Percentiles rank a stretch among this genome's conserved stretches.
These are phyloP conservation scores for Lasioglossum lativentre DNA, from an alignment of 2,888 invertebrate species.

Conservation along the genomic window DNA sequence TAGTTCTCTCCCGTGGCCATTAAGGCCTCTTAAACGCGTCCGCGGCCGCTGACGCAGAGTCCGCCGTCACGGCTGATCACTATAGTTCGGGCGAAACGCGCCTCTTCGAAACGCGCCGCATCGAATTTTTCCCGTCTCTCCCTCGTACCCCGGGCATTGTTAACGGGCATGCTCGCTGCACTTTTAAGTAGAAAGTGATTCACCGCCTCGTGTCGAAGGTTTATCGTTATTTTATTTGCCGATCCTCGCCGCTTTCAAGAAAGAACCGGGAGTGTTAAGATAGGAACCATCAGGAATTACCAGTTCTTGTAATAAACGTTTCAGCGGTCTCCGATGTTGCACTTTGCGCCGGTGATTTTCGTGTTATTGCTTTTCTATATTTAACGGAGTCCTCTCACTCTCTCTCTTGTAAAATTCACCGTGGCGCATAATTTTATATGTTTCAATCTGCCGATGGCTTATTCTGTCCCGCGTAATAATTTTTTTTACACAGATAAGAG, in stretches of 20 bases:
- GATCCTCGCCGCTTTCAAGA: not conserved
- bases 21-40: constrained; percentile 44
- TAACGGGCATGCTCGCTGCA: constrained; percentile 6
- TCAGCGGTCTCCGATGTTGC: not conserved
- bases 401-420: not conserved
- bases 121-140: not conserved
- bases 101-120: not conserved
- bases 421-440: not conserved
- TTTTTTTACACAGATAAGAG: too few relatives aligned
- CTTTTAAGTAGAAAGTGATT: constrained; percentile 13
- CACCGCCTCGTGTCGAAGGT: not conserved
- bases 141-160: not conserved
- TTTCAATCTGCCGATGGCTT: not conserved
- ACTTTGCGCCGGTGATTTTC: not conserved
- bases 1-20: constrained; percentile 49
- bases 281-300: constrained; percentile 7
- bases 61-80: constrained; percentile 1
- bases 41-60: not conserved
- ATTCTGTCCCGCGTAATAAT: not conserved
- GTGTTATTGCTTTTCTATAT: not conserved
- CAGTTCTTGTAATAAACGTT: constrained; percentile 14
- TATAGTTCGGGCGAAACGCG: not conserved
- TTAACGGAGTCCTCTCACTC: not conserved
- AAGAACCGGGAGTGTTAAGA: constrained; percentile 2
- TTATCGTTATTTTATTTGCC: constrained; percentile 40